Evolutionary conservation across 2,113 vertebrate genomes (phyloP), one percentile per base, ranked within the genome.

Genomic region (Globicephala melas): DNA sequence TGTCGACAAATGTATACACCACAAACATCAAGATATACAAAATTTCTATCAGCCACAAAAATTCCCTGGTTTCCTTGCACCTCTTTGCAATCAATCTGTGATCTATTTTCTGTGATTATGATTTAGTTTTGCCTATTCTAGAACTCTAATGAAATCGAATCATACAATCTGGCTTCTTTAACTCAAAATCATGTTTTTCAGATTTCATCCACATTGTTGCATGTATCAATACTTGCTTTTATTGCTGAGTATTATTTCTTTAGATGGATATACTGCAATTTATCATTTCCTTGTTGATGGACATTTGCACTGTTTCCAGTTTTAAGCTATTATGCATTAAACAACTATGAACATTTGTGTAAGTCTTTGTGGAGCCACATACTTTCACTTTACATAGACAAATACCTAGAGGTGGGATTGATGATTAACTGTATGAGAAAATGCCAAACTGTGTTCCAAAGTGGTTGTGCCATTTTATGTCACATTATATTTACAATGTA

Each of bases 351-450:
- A 80, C 28, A 44, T 14, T 25, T 70, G 41, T 50, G 11, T 20
- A 50, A 28, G 41, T 76, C 41, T 89, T 73, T 94, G 53, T 73
- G 25, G 53, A 9, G 20, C 73, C 6, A 76, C 12, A 67, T 2
- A 11, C 50, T 82, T 94, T 83, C 17, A 81, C 58, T 83, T 89
- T 80, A 86, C 58, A 55, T 9, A 23, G 28, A n/a, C 28, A 92
- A 88, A 58, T 81, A 87, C 17, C 83, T 44, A 41, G 14, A 58
- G 36, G 70, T 53, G 13, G 12, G 65, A 85, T 0, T 94, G 80
- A 94, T 76, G 60, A 93, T 77, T 77, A 93, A 76, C 44, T 85
- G 62, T 36, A 58, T 67, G 25, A 83, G 84, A 93, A 93, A 77
- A 73, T 50, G 41, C 6, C 38, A 85, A 95, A 70, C 63, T 91